A percentile compares a stretch with the other conserved stretches of the same genome.
These are phyloP conservation scores for Equus quagga DNA, from an alignment of 2,113 vertebrate species.

Conservation along the genomic window DNA sequence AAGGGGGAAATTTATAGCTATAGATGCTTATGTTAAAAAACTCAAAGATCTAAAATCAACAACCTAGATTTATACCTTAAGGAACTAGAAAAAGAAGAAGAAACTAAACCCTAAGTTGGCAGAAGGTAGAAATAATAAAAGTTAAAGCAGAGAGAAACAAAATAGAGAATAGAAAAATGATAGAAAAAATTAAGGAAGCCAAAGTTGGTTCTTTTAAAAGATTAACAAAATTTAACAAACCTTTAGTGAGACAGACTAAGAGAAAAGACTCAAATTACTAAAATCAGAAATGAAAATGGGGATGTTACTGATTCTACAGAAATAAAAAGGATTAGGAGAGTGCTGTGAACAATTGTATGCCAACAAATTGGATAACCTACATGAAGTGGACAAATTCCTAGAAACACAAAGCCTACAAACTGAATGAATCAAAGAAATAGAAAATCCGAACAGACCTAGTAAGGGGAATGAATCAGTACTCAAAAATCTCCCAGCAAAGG, in stretches of 20 bases:
- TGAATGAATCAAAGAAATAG: background rate
- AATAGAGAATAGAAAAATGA: background rate
- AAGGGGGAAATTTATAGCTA: background rate
- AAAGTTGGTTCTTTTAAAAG: background rate
- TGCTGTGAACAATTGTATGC: no score
- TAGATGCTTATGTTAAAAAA: background rate
- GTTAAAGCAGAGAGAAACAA: background rate
- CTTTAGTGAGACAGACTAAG: background rate
- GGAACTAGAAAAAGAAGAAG: background rate
- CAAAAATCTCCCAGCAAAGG: background rate
- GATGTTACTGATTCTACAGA: background rate
- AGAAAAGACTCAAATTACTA: background rate
- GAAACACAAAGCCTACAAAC: background rate
- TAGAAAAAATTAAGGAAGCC: background rate
- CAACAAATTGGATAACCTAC: background rate
- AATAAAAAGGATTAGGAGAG: background rate
- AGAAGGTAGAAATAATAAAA: background rate
- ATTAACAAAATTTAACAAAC: background rate
- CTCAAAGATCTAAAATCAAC: background rate
- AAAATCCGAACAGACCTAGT: background rate
- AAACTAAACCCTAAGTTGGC: background rate
- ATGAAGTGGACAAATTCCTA: background rate
- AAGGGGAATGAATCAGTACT: background rate
- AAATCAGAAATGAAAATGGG: background rate
- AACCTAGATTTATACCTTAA: background rate